Evolutionary conservation across 2,113 vertebrate species (phyloP).

Genomic region (Coptodon rendalli): DNA sequence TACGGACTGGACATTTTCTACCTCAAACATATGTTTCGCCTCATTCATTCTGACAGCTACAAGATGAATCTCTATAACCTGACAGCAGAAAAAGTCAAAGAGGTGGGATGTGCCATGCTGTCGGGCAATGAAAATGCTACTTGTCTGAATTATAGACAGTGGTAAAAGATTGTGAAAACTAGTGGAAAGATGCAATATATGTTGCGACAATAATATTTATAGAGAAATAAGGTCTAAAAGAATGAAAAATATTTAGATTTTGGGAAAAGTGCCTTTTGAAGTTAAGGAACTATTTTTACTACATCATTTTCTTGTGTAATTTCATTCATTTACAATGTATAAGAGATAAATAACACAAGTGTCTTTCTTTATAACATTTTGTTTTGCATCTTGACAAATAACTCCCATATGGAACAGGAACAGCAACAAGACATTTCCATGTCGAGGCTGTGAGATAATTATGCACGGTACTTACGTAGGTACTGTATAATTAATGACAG

Average conservation of each 20-base stretch:
- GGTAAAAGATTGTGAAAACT: not conserved
- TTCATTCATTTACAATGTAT: not conserved
- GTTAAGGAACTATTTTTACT: not conserved
- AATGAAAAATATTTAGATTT: not conserved
- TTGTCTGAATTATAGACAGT: not conserved
- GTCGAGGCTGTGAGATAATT: not conserved
- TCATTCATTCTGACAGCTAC: constrained; percentile 6
- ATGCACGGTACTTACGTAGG: constrained; percentile 1
- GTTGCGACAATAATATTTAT: not conserved
- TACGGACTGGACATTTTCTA: not conserved
- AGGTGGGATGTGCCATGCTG: not conserved
- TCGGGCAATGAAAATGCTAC: not conserved
- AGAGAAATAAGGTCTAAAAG: not conserved
- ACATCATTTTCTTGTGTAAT: not conserved
- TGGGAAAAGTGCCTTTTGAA: not conserved
- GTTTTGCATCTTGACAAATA: not conserved
- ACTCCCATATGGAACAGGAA: not conserved
- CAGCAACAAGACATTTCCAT: not conserved
- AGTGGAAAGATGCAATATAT: not conserved
- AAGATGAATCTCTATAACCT: not conserved
- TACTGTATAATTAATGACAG: constrained; percentile 45
- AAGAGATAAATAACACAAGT: not conserved
- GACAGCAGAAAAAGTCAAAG: not conserved
- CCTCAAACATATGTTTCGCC: not conserved
- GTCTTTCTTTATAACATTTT: not conserved